These are phyloP conservation scores for Papilio xuthus DNA, from an alignment of 1,140 invertebrate species.

Conservation along the genomic window DNA sequence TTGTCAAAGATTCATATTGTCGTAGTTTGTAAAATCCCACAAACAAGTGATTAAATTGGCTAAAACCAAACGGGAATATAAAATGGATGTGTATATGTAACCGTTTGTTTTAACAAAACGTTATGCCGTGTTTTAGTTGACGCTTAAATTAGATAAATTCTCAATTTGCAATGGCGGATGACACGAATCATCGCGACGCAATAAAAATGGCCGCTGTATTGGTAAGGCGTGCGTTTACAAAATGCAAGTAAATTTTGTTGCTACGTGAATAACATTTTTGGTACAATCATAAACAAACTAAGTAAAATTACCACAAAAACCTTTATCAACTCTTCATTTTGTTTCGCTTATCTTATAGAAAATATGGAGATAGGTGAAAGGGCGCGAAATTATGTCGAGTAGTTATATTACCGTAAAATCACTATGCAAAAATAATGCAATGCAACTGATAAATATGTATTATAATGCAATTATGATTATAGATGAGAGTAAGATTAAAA, in stretches of 20 bases:
- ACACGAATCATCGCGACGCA: constrained; percentile 80
- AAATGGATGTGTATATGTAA: constrained; percentile 62
- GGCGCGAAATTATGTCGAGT: constrained; percentile 76
- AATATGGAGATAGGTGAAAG: constrained; percentile 65
- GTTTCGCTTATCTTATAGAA: background rate
- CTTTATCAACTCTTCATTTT: background rate
- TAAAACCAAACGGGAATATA: constrained; percentile 57
- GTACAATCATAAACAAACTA: constrained; percentile 12
- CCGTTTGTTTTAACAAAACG: constrained; percentile 52
- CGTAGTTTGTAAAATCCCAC: constrained; percentile 70
- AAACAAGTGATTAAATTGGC: constrained; percentile 64
- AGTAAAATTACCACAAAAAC: background rate
- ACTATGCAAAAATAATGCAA: constrained; percentile 23
- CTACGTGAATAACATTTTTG: constrained; percentile 33
- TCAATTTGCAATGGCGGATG: constrained; percentile 78
- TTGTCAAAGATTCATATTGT: constrained; percentile 70
- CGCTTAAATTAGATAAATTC: constrained; percentile 61
- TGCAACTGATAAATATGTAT: constrained; percentile 38
- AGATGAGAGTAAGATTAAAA: background rate
- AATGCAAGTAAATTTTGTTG: constrained; percentile 57
- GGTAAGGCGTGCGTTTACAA: constrained; percentile 80
- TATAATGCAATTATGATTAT: background rate
- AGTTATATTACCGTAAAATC: constrained; percentile 47
- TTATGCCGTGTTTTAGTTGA: constrained; percentile 59
- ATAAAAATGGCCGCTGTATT: constrained; percentile 81